phyloP scores from a whole-genome alignment of 2,113 vertebrate species.

The Xyrauchen texanus region DNA sequence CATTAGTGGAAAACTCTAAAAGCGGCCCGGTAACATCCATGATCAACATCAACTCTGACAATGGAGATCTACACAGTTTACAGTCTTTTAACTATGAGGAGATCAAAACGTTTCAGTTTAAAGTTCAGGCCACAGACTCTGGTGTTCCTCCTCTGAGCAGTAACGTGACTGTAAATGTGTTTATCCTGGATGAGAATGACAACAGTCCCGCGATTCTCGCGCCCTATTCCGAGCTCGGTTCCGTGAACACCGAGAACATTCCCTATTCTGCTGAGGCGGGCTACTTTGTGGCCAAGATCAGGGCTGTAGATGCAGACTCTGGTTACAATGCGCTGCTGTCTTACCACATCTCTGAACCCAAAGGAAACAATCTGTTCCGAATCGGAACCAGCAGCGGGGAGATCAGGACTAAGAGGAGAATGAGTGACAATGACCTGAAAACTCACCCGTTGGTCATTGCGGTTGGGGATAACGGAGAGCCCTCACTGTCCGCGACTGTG shows the following conservation, averaged over 20 bases:
- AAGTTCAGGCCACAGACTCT: slow-evolving; percentile 63
- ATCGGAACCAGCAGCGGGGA: slow-evolving; percentile 58
- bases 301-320: slow-evolving; percentile 59
- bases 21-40: slow-evolving; percentile 56
- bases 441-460: slow-evolving; percentile 53
- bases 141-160: slow-evolving; percentile 55
- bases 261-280: slow-evolving; percentile 48
- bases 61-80: slow-evolving; percentile 42
- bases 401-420: slow-evolving; percentile 56
- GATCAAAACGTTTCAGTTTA: slow-evolving; percentile 52
- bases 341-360: slow-evolving; percentile 57
- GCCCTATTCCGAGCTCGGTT: slow-evolving; percentile 50
- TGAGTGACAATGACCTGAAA: slow-evolving; percentile 57
- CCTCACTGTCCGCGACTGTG: slow-evolving; percentile 55
- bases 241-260: slow-evolving; percentile 42
- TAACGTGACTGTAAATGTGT: slow-evolving; percentile 57
- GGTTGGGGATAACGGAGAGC: slow-evolving; percentile 59
- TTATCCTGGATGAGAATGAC: slow-evolving; percentile 69
- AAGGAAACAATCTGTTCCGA: slow-evolving; percentile 54
- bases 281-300: slow-evolving; percentile 51
- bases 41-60: slow-evolving; percentile 51
- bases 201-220: slow-evolving; percentile 58
- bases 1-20: slow-evolving; percentile 51
- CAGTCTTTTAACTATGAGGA: slow-evolving; percentile 60
- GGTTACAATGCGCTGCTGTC: slow-evolving; percentile 64